A percentile compares a stretch with the other conserved stretches of the same genome.
These are phyloP conservation scores for Neoseiulus cucumeris DNA, from an alignment of 1,140 invertebrate genomes.

Conservation along the genomic window DNA sequence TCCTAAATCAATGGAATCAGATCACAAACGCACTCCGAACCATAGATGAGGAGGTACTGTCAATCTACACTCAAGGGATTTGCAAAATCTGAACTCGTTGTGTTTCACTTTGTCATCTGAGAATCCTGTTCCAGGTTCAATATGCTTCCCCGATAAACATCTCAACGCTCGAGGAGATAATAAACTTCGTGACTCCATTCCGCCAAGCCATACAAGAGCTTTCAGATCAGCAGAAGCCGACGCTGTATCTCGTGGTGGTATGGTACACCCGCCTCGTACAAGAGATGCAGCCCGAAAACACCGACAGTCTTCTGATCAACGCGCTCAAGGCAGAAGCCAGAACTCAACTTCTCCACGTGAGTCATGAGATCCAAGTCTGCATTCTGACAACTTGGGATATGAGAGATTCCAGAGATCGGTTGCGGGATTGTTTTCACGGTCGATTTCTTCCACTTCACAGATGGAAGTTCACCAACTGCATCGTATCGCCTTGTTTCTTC, in stretches of 20 bases:
- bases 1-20: neutral
- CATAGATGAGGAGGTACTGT: neutral
- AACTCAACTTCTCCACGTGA: neutral
- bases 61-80: neutral
- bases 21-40: neutral
- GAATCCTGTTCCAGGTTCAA: too few species aligned
- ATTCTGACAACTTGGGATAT: too few species aligned
- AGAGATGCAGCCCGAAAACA: constrained; percentile 4
- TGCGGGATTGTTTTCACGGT: too few species aligned
- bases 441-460: neutral
- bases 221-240: neutral
- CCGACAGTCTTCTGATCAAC: neutral
- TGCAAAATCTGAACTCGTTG: neutral
- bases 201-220: neutral
- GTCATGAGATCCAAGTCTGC: too few species aligned
- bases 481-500: neutral
- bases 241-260: neutral
- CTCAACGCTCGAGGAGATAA: neutral
- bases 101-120: too few species aligned
- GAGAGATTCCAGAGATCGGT: too few species aligned
- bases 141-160: neutral
- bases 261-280: neutral
- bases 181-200: neutral
- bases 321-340: neutral
- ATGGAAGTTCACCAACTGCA: constrained; percentile 9